phyloP scores from a whole-genome alignment of 2,888 invertebrate species.

The Phortica magna region DNA sequence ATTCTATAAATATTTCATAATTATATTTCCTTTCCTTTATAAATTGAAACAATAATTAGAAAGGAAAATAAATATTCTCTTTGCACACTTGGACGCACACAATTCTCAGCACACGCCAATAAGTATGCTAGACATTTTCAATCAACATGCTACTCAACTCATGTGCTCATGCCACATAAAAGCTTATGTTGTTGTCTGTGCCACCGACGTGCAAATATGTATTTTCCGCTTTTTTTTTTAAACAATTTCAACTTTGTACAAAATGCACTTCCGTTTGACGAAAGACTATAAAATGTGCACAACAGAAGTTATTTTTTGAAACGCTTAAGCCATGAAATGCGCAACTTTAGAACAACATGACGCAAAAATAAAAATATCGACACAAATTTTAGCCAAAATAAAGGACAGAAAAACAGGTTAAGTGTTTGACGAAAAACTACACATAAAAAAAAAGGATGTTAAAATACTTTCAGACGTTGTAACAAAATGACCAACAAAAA shows the following conservation, averaged over 20 bases:
- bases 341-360: conserved; percentile 3
- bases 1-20: too few species aligned
- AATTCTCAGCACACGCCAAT: conserved; percentile 12
- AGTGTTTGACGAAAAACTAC: conserved; percentile 35
- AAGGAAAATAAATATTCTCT: conserved; percentile 4
- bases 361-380: conserved; percentile 27
- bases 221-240: background rate
- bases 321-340: background rate
- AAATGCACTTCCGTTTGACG: too few species aligned
- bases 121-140: conserved; percentile 12
- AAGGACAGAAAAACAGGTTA: conserved; percentile 54
- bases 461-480: background rate
- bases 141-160: background rate
- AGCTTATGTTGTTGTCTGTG: conserved; percentile 52
- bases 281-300: too few species aligned
- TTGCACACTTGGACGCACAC: background rate
- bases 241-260: background rate
- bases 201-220: conserved; percentile 33
- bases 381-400: background rate
- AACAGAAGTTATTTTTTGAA: too few species aligned
- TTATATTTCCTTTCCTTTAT: too few species aligned
- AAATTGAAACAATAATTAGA: too few species aligned
- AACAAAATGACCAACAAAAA: conserved; percentile 8
- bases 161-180: too few species aligned
- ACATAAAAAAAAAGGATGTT: conserved; percentile 9